Percentiles rank a stretch among this genome's conserved stretches.
Conservation (phyloP, 2,797 vertebrate species). For the Eulemur albifrons region DNA sequence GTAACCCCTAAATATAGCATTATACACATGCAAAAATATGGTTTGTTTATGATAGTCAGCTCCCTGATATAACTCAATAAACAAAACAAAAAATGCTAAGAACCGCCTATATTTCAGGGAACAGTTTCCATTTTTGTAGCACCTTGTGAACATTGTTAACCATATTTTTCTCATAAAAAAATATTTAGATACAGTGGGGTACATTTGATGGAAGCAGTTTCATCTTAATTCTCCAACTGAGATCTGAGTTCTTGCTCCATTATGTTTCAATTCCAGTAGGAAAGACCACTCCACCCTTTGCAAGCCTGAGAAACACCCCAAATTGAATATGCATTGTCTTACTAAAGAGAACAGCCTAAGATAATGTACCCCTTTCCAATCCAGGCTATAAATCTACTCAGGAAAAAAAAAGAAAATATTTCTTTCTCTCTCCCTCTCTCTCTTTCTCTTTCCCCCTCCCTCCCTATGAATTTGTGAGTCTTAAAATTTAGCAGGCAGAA, state of each 20-base stretch:
- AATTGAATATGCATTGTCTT: background rate
- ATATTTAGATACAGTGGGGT: background rate
- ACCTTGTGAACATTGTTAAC: background rate
- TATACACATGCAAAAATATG: background rate
- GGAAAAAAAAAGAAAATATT: background rate
- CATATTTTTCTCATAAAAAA: background rate
- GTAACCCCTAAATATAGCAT: background rate
- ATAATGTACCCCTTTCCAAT: background rate
- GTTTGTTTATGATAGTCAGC: background rate
- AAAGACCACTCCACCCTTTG: background rate
- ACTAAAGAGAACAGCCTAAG: background rate
- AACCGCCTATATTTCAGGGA: background rate
- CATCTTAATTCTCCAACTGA: background rate
- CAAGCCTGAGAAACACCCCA: background rate
- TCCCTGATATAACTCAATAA: background rate
- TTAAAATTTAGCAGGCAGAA: background rate
- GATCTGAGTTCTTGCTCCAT: background rate
- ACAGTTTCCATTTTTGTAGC: background rate
- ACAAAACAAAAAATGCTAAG: background rate
- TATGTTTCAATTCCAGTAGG: background rate
- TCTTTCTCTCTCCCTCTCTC: background rate
- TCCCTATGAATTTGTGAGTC: background rate
- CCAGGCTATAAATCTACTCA: background rate
- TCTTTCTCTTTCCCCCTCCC: fast-evolving
- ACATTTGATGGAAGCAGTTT: background rate